phyloP scores from a whole-genome alignment of 1,140 invertebrate genomes.

The Rhopalosiphum padi region DNA sequence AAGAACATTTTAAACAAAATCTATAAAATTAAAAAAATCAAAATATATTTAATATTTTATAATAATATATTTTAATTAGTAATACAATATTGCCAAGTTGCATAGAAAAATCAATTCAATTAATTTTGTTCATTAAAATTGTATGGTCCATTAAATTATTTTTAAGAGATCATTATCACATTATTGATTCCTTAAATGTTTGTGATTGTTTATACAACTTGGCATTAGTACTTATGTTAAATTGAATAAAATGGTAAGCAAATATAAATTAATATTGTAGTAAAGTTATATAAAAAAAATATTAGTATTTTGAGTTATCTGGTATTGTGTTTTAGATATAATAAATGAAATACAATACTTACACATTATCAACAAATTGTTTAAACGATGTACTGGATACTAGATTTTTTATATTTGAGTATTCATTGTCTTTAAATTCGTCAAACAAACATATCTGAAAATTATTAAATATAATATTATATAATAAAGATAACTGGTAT shows the following conservation, averaged over 20 bases:
- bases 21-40: conserved; percentile 6
- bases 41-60: not conserved
- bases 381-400: not conserved
- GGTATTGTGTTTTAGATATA: not conserved
- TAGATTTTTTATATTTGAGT: not conserved
- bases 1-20: conserved; percentile 35
- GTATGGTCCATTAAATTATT: not conserved
- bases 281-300: not conserved
- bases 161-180: not conserved
- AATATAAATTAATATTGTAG: not conserved
- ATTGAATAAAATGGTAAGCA: not conserved
- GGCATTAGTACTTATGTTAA: not conserved
- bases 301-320: not conserved
- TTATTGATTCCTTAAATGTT: not conserved
- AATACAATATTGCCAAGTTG: not conserved
- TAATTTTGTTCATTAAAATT: too few species aligned
- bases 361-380: conserved; percentile 46
- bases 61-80: not conserved
- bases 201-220: not conserved
- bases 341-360: conserved; percentile 22
- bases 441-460: conserved; percentile 49
- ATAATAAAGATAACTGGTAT: not conserved
- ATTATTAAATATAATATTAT: not conserved
- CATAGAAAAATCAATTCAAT: not conserved
- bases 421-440: conserved; percentile 25